Percentiles rank a stretch among this genome's conserved stretches.
Evolutionary conservation across 2,797 vertebrate species (phyloP).

Genomic region (Microchirus variegatus): DNA sequence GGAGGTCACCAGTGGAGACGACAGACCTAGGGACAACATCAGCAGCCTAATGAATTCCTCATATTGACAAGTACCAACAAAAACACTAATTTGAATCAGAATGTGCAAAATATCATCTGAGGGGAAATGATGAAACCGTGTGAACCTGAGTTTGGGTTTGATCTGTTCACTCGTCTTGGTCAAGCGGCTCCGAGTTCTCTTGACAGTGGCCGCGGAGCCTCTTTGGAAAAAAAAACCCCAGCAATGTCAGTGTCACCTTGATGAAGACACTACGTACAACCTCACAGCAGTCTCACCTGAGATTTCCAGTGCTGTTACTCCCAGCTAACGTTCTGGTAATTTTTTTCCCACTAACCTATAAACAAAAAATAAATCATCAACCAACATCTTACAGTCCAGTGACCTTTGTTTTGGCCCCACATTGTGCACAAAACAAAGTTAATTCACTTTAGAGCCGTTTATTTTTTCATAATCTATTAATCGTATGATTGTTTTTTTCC

Average conservation of each 20-base stretch:
- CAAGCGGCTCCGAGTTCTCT: constrained; percentile 46
- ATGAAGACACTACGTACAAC: rapidly evolving
- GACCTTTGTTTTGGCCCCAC: background rate
- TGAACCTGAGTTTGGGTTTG: constrained; percentile 52
- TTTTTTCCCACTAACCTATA: constrained; percentile 46
- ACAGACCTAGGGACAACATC: constrained; percentile 44
- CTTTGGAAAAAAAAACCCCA: constrained; percentile 9
- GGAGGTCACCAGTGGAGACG: constrained; percentile 59
- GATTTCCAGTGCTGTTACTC: constrained; percentile 71
- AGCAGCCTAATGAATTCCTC: too few relatives aligned
- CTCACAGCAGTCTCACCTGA: constrained; percentile 42
- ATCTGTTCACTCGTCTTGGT: constrained; percentile 34
- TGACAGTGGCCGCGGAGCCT: constrained; percentile 8
- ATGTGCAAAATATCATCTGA: too few relatives aligned
- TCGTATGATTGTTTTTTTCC: too few relatives aligned
- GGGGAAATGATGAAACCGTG: background rate
- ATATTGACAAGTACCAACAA: background rate
- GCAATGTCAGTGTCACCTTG: rapidly evolving
- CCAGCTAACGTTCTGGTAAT: constrained; percentile 20
- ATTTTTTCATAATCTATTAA: too few relatives aligned
- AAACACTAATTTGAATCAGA: background rate
- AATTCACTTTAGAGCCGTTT: too few relatives aligned
- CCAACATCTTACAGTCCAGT: background rate
- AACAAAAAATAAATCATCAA: background rate
- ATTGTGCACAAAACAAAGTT: background rate